Evolutionary conservation across 2,113 vertebrate genomes (phyloP), one percentile per base, ranked within the genome.

Genomic region (Macheiramphus alcinus): DNA sequence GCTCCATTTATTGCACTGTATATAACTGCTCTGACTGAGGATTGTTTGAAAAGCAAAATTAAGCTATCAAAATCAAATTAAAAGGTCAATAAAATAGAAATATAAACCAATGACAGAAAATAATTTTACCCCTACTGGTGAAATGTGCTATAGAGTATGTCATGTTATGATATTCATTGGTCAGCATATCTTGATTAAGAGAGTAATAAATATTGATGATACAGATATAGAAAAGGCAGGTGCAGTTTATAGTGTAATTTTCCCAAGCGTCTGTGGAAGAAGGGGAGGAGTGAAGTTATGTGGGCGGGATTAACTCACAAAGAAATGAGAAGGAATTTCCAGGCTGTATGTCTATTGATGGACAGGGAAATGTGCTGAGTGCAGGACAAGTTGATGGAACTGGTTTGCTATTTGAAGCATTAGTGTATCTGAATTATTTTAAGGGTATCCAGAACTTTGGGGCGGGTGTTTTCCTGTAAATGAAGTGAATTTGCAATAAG

Each of bases 21-120:
- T 80, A 80, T 83, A 96, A 67, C 74, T 68, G 45, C 67, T 90
- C 26, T 6, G 71, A 80, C 66, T 45, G 42, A 96, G 81, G 83
- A 79, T 71, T 90, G 86, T 97, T 91, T 61, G 63, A 80, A 79
- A 93, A 87, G 83, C 93, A 93, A 96, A 94, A 95, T 91, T 71
- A 85, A 92, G 80, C 89, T 74, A 94, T 97, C 79, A 88, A 85
- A 86, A 90, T 86, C 31, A 31, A 97, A 97, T 96, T 94, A 97
- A 94, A 95, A 95, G 86, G 67, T 78, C 80, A 90, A 85, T 96
- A 95, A 94, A 97, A 80, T 50, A 91, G 91, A 86, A 94, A 90
- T 86, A 96, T 76, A 94, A 95, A 86, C 45, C n/a, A 68, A 90
- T 93, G 94, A 63, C 59, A 65, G 70, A 62, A 93, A 88, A 91